These are phyloP conservation scores for Darevskia mixta DNA, from an alignment of 2,797 vertebrate species.

Conservation along the genomic window DNA sequence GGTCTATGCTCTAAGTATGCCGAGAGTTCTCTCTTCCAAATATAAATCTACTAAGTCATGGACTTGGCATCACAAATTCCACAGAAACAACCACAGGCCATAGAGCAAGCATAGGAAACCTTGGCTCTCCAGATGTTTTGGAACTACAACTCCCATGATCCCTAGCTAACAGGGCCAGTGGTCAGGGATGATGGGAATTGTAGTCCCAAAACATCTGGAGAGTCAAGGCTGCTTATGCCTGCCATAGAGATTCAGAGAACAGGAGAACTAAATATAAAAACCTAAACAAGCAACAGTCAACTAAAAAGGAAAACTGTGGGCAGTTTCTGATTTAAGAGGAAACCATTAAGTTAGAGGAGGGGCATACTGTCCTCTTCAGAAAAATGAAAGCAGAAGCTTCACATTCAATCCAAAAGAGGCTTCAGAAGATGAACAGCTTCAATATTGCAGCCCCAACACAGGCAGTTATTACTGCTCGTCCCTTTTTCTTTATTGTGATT, in stretches of 20 bases:
- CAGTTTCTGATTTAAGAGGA: neutral
- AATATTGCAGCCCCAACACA: neutral
- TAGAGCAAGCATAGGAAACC: neutral
- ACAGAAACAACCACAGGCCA: too few relatives aligned
- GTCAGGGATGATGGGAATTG: too few relatives aligned
- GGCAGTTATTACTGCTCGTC: neutral
- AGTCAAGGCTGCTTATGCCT: too few relatives aligned
- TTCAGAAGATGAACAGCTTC: conserved; percentile 20
- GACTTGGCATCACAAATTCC: neutral
- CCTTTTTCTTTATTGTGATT: conserved; percentile 18
- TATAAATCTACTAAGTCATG: neutral
- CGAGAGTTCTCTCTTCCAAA: neutral
- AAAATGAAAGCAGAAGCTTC: neutral
- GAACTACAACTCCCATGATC: too few relatives aligned
- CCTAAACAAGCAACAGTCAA: neutral
- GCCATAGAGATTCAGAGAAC: neutral
- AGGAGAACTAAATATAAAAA: neutral
- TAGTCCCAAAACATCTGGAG: too few relatives aligned
- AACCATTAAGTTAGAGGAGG: neutral
- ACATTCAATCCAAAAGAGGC: neutral
- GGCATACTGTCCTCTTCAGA: neutral
- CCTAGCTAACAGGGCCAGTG: too few relatives aligned
- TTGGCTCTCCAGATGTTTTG: too few relatives aligned
- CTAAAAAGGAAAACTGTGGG: too few relatives aligned
- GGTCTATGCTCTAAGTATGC: neutral